These are phyloP conservation scores for Pseudochirops cupreus DNA, from an alignment of 2,797 vertebrate genomes.

Conservation along the genomic window DNA sequence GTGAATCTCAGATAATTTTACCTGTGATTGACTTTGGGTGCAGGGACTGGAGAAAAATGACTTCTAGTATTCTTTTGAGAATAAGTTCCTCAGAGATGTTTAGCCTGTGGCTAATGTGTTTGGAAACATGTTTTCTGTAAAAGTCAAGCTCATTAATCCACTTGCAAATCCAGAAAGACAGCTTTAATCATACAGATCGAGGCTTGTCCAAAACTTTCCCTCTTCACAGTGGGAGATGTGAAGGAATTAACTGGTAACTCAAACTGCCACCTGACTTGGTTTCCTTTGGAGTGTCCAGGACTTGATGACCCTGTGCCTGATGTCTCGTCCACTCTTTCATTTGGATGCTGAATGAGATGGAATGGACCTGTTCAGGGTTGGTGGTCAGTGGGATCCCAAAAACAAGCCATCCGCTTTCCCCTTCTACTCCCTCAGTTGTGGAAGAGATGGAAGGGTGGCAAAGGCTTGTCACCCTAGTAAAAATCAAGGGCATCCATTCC, in stretches of 20 bases:
- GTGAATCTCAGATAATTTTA: conserved; percentile 35
- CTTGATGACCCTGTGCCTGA: neutral
- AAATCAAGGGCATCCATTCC: neutral
- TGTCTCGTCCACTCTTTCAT: neutral
- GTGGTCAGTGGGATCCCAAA: neutral
- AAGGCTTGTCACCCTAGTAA: neutral
- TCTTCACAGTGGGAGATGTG: conserved; percentile 39
- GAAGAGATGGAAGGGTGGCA: neutral
- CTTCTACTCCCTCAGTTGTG: neutral
- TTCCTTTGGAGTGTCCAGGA: neutral
- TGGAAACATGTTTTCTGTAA: conserved; percentile 78
- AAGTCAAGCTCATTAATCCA: conserved; percentile 75
- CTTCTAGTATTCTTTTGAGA: conserved; percentile 70
- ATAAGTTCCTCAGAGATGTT: conserved; percentile 67
- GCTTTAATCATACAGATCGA: conserved; percentile 73
- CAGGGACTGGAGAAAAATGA: conserved; percentile 50
- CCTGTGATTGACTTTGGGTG: conserved; percentile 51
- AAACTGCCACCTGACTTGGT: neutral
- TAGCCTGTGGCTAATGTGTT: conserved; percentile 76
- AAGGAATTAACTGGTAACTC: conserved; percentile 19
- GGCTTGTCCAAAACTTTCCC: conserved; percentile 71
- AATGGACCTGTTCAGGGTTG: no score
- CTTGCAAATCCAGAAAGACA: conserved; percentile 78
- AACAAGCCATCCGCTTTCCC: neutral
- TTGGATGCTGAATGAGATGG: neutral